Evolutionary conservation across 2,113 vertebrate genomes (phyloP).

Genomic region (Trogon surrucura): DNA sequence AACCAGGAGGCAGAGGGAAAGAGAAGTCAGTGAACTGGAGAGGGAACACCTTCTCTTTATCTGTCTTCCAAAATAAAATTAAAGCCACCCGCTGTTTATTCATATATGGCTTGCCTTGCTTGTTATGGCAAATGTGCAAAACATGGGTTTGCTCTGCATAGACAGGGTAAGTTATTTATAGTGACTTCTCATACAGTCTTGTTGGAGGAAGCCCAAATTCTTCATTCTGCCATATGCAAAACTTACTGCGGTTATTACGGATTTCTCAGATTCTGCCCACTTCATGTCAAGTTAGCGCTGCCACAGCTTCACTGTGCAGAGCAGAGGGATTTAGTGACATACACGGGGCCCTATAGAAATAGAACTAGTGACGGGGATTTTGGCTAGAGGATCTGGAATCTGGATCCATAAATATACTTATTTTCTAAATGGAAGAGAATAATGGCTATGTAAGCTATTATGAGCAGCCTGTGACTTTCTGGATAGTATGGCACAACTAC

Average conservation of each 20-base stretch:
- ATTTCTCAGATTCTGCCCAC: constrained; percentile 5
- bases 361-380: neutral
- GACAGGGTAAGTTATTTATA: neutral
- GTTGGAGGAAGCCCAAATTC: constrained; percentile 2
- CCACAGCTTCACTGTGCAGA: neutral
- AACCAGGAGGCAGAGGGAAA: neutral
- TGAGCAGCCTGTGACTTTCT: neutral
- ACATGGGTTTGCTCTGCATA: neutral
- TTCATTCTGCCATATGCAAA: neutral
- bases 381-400: neutral
- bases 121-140: neutral
- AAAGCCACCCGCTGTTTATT: neutral
- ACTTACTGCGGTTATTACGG: neutral
- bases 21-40: neutral
- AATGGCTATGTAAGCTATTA: neutral
- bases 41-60: neutral
- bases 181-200: neutral
- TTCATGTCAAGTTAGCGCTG: neutral
- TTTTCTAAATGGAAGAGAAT: neutral
- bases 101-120: neutral
- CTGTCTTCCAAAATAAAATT: neutral
- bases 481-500: neutral
- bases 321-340: neutral
- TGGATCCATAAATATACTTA: neutral
- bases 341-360: neutral